Evolutionary conservation across 92 coral and sea anemone genomes (phyloP), one percentile per base, ranked within the genome.

Genomic region (Zoanthus sociatus): DNA sequence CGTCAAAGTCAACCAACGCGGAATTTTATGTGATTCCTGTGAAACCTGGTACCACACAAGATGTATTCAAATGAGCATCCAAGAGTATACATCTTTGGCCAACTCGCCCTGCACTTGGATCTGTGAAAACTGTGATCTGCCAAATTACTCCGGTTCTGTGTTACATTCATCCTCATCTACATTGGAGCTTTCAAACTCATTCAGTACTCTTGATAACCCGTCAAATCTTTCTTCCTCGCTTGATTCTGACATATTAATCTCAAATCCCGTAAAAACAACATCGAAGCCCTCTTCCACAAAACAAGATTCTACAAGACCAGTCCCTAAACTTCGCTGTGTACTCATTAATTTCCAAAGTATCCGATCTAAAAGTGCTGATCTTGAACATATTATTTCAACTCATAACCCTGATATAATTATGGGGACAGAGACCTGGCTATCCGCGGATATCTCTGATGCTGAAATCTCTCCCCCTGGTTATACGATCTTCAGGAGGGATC

Each of bases 401-500:
- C 30, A 84, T 58, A 84, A 84, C 77, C 88, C 88, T 68, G 88
- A 84, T 84, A 84, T 84, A 53, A 79, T 88, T 78, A 82, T 88
- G 81, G 81, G 81, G 81, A 76, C 81, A 76, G 81, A 76, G 81
- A 76, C 81, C 53, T 76, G 91, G 91, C 88, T 83, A 83, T 54
- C 77, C 53, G 61, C 79, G 60, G 67, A 88, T 64, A 63, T 82
- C 55, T 73, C 79, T 74, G 83, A 88, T 88, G 73, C 81, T 79
- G 88, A 82, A 84, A 83, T 82, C 72, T 81, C 77, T 61, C 83
- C 87, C 63, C 88, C 87, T 83, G 91, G 91, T 74, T 88, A 70
- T 76, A 88, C 91, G 76, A 88, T 88, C 50, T 75, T 82, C 77
- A 83, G 88, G 79, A 83, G 91, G 79, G 91, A 88, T 75, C 83